phyloP scores from a whole-genome alignment of 1,140 invertebrate species.

The Psilanteris sp. region DNA sequence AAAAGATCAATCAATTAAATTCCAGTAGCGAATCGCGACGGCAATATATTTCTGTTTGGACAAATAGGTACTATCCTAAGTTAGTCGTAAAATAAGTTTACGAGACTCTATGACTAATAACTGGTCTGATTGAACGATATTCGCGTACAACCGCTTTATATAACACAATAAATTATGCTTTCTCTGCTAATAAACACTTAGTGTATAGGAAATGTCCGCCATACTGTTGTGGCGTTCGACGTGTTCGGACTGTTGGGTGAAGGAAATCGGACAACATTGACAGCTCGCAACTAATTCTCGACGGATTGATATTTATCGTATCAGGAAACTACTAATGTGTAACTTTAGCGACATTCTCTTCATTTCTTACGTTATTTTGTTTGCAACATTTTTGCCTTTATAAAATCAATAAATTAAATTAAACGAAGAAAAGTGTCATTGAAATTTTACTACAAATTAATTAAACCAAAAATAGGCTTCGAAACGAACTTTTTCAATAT shows the following conservation, averaged over 20 bases:
- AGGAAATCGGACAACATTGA: conserved; percentile 8
- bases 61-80: conserved; percentile 2
- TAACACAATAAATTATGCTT: conserved; percentile 44
- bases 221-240: neutral
- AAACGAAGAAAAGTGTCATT: no score
- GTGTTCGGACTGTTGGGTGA: no score
- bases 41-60: conserved; percentile 10
- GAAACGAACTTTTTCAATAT: no score
- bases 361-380: no score
- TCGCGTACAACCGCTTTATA: conserved; percentile 18
- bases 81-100: conserved; percentile 21
- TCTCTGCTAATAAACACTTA: conserved; percentile 34
- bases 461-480: no score
- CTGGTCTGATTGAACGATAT: conserved; percentile 39
- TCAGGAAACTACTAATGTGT: neutral
- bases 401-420: no score
- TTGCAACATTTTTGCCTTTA: no score
- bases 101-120: conserved; percentile 15
- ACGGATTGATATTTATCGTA: conserved; percentile 7
- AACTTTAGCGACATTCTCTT: no score
- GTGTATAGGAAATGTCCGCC: neutral
- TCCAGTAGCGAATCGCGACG: conserved; percentile 1
- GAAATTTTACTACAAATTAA: no score
- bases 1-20: neutral
- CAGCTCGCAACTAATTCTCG: conserved; percentile 1